phyloP scores from a whole-genome alignment of 2,113 vertebrate species.

The Phyllostomus discolor region DNA sequence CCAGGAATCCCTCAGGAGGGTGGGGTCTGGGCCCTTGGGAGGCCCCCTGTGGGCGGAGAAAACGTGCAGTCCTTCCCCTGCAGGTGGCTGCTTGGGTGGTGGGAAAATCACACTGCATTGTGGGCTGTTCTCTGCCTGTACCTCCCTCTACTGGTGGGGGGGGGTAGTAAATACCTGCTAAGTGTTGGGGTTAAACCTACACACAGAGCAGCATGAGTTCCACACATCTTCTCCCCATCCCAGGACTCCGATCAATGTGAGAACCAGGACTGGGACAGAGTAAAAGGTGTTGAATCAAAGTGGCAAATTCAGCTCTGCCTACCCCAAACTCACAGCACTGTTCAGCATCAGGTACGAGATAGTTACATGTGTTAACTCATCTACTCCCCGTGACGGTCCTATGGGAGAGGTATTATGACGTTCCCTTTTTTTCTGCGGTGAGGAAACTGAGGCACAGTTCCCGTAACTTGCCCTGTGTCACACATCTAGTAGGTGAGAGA shows the following conservation, averaged over 20 bases:
- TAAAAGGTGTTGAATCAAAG: neutral
- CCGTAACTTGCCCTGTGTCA: neutral
- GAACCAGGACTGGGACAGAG: neutral
- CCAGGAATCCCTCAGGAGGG: neutral
- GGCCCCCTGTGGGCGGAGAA: neutral
- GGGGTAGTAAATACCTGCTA: neutral
- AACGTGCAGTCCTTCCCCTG: neutral
- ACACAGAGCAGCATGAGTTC: neutral
- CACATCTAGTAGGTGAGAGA: neutral
- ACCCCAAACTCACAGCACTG: neutral
- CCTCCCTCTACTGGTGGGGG: rapidly evolving
- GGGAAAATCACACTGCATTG: no score
- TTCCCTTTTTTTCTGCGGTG: neutral
- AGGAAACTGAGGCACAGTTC: neutral
- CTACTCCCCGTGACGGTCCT: neutral
- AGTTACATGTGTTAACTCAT: neutral
- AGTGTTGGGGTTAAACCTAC: neutral
- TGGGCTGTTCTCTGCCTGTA: neutral
- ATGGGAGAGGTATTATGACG: neutral
- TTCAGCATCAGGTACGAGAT: neutral
- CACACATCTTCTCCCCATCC: neutral
- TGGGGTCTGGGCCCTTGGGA: neutral
- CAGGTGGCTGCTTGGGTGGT: neutral
- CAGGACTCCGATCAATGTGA: neutral
- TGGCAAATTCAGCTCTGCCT: neutral